Evolutionary conservation across 2,888 invertebrate genomes (phyloP), one percentile per base, ranked within the genome.

Genomic region (Villa cingulata): DNA sequence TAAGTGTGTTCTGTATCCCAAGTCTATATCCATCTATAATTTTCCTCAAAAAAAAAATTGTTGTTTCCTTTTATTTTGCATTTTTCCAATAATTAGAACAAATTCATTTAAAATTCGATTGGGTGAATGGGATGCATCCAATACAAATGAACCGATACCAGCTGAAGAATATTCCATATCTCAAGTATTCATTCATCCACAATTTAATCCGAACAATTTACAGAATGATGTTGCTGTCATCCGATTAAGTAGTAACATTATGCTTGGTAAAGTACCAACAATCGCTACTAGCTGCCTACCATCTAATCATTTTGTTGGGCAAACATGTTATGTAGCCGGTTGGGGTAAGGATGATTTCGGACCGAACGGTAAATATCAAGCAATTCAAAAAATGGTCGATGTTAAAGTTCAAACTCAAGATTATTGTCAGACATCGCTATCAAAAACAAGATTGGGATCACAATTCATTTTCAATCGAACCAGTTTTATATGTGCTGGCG

Each of bases 291-390:
- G 76, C 10, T 83, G 83, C 57, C 64, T 81, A 45, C 68, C 68
- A 3, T 63, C 74, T 1, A 57, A 70, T 1, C 54, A 68, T 52
- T 70, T 70, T 56, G 63, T 72, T 43, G 77, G 78, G 15, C 73
- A 74, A 60, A 73, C 62, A 56, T 59, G 67, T 58, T 74, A 73
- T 70, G 83, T 85, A 0, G 72, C 83, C n/a, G 92, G 92, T 14
- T 92, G 91, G 89, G 92, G 92, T 15, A 85, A 87, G 62, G 74
- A 86, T 54, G 78, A 81, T 54, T 92, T 85, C 52, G 72, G 69
- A 58, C 45, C 69, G 15, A 60, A 58, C 3, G 66, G 66, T 5
- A 59, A 61, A 7, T 67, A 62, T 46, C 66, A 84, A 62, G 74
- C 76, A 53, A 80, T 82, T 34, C 67, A 83, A 60, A 84, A 83